A percentile compares a stretch with the other conserved stretches of the same genome.
Evolutionary conservation across 2,888 invertebrate species (phyloP).

Genomic region (Macrosiphum euphorbiae): DNA sequence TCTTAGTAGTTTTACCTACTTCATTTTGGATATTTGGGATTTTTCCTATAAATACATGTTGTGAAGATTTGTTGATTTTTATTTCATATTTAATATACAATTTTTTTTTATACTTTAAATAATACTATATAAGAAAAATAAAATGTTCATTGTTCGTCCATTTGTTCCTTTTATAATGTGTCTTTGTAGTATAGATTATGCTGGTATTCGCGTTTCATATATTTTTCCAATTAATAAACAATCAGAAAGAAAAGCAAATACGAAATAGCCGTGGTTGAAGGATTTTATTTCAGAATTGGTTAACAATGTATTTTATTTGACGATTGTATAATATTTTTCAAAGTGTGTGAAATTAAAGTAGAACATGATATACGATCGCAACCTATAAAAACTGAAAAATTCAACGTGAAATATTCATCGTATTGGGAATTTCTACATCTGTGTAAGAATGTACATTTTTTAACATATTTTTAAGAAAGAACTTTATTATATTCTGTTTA

Average conservation of each 20-base stretch:
- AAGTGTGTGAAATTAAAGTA: not conserved
- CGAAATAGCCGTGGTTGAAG: not conserved
- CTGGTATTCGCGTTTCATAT: not conserved
- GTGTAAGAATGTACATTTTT: not conserved
- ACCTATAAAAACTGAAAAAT: not conserved
- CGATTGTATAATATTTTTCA: not conserved
- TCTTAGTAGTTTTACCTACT: too few relatives aligned
- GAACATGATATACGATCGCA: not conserved
- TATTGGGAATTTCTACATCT: not conserved
- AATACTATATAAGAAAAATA: not conserved
- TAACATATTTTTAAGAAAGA: not conserved
- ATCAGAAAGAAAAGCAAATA: not conserved
- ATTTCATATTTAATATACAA: not conserved
- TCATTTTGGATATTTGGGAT: not conserved
- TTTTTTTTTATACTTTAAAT: not conserved
- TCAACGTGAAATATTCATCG: not conserved
- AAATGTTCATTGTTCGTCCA: not conserved
- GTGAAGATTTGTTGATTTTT: not conserved
- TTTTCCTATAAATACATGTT: not conserved
- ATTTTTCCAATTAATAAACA: not conserved
- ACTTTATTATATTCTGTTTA: not conserved
- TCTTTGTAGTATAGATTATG: not conserved
- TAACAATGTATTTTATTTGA: not conserved
- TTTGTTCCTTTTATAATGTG: not conserved
- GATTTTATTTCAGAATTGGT: not conserved